These are phyloP conservation scores for Pipistrellus nathusii DNA, from an alignment of 2,797 vertebrate species.

Conservation along the genomic window DNA sequence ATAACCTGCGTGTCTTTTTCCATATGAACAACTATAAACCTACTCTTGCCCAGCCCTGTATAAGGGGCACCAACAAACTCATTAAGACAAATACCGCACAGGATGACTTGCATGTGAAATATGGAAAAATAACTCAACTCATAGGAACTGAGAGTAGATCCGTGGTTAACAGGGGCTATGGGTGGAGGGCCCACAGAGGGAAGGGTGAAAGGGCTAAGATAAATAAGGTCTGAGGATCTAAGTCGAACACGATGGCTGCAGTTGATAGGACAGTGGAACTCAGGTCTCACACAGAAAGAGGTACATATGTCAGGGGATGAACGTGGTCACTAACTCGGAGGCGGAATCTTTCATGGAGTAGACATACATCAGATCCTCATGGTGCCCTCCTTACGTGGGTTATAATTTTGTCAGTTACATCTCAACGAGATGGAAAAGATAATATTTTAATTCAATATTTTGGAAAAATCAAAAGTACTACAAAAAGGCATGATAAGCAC, in stretches of 20 bases:
- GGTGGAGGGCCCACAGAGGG: rapidly evolving
- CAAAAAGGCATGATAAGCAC: no score
- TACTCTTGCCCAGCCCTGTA: neutral
- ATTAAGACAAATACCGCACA: neutral
- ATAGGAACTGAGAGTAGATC: neutral
- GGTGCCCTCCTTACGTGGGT: no score
- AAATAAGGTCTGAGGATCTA: neutral
- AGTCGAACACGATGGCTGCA: rapidly evolving
- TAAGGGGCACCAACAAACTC: neutral
- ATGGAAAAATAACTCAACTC: neutral
- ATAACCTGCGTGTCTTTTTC: neutral
- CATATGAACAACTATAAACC: neutral
- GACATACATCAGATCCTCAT: no score
- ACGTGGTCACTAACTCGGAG: neutral
- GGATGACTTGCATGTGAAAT: neutral
- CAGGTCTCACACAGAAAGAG: neutral
- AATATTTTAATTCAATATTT: neutral
- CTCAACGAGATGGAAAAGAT: neutral
- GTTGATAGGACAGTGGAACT: neutral
- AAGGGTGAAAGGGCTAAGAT: neutral
- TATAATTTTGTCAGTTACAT: no score
- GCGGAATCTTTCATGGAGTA: neutral
- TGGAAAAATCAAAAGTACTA: neutral
- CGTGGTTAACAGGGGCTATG: neutral
- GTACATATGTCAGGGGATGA: neutral